A percentile compares a stretch with the other conserved stretches of the same genome.
Evolutionary conservation across 2,888 invertebrate genomes (phyloP).

Genomic region (Standfussiana lucernea): DNA sequence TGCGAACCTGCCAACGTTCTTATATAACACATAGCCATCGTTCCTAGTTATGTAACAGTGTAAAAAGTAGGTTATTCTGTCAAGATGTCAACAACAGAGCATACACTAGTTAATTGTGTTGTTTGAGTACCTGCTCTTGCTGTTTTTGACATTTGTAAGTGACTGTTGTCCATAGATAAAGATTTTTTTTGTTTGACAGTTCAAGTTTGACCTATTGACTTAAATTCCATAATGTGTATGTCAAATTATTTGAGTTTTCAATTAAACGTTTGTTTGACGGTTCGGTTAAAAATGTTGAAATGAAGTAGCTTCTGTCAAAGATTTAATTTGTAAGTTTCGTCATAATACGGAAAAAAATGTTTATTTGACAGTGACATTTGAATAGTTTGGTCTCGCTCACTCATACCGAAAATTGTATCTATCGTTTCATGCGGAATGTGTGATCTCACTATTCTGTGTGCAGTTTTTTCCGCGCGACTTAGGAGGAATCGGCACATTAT

Average conservation of each 20-base stretch:
- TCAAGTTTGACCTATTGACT: constrained; percentile 17
- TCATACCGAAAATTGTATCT: neutral
- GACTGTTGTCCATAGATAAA: constrained; percentile 36
- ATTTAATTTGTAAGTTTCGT: neutral
- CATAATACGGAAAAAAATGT: neutral
- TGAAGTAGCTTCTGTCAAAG: neutral
- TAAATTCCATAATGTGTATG: constrained; percentile 14
- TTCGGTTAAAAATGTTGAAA: no score
- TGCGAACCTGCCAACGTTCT: constrained; percentile 66
- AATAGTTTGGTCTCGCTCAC: neutral
- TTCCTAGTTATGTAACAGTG: constrained; percentile 46
- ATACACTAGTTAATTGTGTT: constrained; percentile 55
- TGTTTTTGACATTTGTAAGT: constrained; percentile 44
- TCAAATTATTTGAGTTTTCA: constrained; percentile 19
- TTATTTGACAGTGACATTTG: neutral
- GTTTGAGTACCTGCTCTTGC: constrained; percentile 42
- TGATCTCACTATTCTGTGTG: neutral
- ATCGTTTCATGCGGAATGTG: neutral
- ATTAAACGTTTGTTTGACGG: constrained; percentile 23
- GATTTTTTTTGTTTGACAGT: constrained; percentile 8
- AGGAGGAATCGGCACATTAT: neutral
- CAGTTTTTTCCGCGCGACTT: neutral
- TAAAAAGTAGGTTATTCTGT: constrained; percentile 62
- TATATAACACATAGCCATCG: constrained; percentile 60
- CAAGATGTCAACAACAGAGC: constrained; percentile 63